A percentile compares a stretch with the other conserved stretches of the same genome.
Evolutionary conservation across 1,140 invertebrate species (phyloP).

Genomic region (Drosophila repleta): DNA sequence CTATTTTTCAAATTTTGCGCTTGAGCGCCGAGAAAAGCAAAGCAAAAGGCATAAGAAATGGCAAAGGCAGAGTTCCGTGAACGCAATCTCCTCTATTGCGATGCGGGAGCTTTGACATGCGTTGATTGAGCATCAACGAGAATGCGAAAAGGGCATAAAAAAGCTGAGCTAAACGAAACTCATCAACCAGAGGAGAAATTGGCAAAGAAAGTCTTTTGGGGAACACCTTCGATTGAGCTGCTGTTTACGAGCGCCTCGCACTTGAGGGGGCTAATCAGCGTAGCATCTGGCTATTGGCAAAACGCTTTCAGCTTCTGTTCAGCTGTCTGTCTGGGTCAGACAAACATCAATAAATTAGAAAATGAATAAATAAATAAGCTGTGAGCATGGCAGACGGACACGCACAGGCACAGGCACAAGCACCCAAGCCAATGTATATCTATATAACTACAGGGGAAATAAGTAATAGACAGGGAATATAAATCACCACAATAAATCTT

Average conservation of each 20-base stretch:
- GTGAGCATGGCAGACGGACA: constrained; percentile 39
- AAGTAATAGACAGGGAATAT: constrained; percentile 44
- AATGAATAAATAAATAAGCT: constrained; percentile 83
- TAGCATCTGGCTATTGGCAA: constrained; percentile 62
- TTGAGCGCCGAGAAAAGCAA: constrained; percentile 36
- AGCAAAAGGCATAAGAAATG: constrained; percentile 28
- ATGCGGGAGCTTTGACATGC: constrained; percentile 2
- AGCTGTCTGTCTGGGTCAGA: constrained; percentile 66
- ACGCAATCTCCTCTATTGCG: constrained; percentile 10
- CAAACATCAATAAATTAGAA: constrained; percentile 83
- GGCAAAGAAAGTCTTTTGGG: constrained; percentile 5
- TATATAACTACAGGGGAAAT: constrained; percentile 33
- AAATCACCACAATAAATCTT: constrained; percentile 83
- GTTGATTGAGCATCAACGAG: neutral
- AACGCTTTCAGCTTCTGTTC: constrained; percentile 46
- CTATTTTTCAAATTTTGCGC: constrained; percentile 50
- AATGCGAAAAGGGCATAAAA: neutral
- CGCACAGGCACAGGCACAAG: constrained; percentile 1
- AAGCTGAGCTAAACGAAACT: neutral
- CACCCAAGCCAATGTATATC: constrained; percentile 5
- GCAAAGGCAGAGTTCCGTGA: constrained; percentile 17
- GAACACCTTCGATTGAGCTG: constrained; percentile 42
- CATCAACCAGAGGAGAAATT: constrained; percentile 6
- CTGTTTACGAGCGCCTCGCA: constrained; percentile 20
- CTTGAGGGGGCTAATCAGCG: constrained; percentile 59